Evolutionary conservation across 2,797 vertebrate genomes (phyloP), one percentile per base, ranked within the genome.

Genomic region (Crocidura indochinensis): DNA sequence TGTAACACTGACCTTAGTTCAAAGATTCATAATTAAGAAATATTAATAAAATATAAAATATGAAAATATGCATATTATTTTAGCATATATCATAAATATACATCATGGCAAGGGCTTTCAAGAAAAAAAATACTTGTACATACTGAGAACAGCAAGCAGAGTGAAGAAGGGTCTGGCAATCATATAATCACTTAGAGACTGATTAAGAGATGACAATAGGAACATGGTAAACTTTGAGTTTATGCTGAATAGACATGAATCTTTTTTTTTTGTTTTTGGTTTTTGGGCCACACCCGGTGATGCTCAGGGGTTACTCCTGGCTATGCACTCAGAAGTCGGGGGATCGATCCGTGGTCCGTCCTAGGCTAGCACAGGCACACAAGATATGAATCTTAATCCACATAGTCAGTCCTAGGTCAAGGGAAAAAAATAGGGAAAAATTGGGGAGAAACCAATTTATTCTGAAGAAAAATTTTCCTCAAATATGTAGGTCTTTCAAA

Each of bases 1-100:
- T 85, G 92, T 76, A 91, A 93, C 51, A 73, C 51, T 22, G 72
- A 68, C n/a, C 87, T 76, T 44, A 31, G 38, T 69, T 74, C 17
- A 38, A 75, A 81, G 10, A 3, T 47, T 44, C 75, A 0, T 51
- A 89, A 79, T 56, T 84, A 91, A 62, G 14, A 73, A 81, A 74
- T 82, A 10, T n/a, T 73, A 79, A 64, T 93, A 56, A 71, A 85
- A 79, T 46, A 74, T 64, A 7, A 69, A 84, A 12, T 51, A 24
- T 29, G 15, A 46, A 69, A 84, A 73, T 53, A 64, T 44, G 15
- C 19, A 60, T 53, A 53, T 19, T 60, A 20, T 60, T 17, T 60
- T 60, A 60, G 56, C 22, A 20, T 60, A 20, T 60, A 20, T 60
- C 19, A 60, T 22, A 60, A 19, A 4, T 17, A 20, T 60, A 60